Conservation (phyloP, 1,140 invertebrate genomes). For the Tenebrio molitor region DNA sequence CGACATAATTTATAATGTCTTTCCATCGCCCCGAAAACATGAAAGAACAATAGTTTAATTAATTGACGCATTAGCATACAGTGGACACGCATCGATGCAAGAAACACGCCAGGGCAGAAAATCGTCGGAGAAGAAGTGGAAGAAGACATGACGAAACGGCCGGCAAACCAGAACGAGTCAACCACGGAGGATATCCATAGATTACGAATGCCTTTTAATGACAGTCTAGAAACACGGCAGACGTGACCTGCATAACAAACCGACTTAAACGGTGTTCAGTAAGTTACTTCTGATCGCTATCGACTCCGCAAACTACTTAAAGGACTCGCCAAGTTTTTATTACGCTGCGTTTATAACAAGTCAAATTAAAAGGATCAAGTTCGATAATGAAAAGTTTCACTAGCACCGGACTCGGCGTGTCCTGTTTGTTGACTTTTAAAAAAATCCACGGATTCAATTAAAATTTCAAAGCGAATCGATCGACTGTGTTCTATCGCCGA, state of each 20-base stretch:
- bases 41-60: conserved; percentile 41
- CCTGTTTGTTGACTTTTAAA: too few relatives aligned
- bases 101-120: conserved; percentile 2
- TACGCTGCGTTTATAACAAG: neutral
- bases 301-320: conserved; percentile 12
- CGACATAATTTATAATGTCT: conserved; percentile 37
- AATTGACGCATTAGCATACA: conserved; percentile 30
- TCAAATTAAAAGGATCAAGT: conserved; percentile 23
- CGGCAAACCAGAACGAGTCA: conserved; percentile 26
- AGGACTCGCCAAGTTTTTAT: conserved; percentile 15
- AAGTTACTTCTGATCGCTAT: conserved; percentile 31
- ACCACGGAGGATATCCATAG: conserved; percentile 27
- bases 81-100: conserved; percentile 10
- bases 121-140: neutral
- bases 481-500: too few relatives aligned
- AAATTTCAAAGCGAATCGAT: too few relatives aligned
- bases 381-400: conserved; percentile 2
- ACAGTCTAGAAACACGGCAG: conserved; percentile 49
- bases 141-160: conserved; percentile 30
- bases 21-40: conserved; percentile 28
- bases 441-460: too few relatives aligned
- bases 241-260: conserved; percentile 55
- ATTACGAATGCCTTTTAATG: conserved; percentile 52
- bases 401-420: too few relatives aligned
- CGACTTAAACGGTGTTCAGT: conserved; percentile 45